Conservation (phyloP, 2,888 invertebrate genomes). For the Sarcophaga caerulescens region DNA sequence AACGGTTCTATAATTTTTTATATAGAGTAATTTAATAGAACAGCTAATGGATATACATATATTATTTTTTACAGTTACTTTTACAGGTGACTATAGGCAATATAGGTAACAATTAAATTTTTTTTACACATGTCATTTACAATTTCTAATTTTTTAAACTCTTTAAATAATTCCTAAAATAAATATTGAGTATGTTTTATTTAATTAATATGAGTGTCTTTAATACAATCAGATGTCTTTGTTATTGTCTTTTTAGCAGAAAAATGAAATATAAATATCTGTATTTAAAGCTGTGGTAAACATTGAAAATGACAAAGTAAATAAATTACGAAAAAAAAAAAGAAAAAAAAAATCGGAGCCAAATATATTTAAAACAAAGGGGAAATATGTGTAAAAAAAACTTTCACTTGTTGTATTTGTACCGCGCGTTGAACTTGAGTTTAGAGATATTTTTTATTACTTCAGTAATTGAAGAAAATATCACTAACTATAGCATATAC, state of each 20-base stretch:
- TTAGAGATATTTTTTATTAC: conserved; percentile 50
- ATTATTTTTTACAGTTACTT: no score
- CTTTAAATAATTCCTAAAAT: neutral
- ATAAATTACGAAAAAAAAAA: neutral
- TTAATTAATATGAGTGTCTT: neutral
- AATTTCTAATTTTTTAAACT: neutral
- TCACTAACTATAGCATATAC: neutral
- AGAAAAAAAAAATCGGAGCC: neutral
- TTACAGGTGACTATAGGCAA: no score
- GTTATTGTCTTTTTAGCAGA: neutral
- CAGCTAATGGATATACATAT: no score
- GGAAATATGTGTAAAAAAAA: conserved; percentile 15
- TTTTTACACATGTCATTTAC: no score
- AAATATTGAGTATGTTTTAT: neutral
- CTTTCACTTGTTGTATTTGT: conserved; percentile 49
- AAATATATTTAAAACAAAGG: neutral
- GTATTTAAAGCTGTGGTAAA: neutral
- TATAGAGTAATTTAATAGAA: no score
- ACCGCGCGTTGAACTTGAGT: conserved; percentile 57
- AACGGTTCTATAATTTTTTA: no score
- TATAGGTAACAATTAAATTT: no score
- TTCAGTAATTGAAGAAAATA: conserved; percentile 36
- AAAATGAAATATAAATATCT: neutral
- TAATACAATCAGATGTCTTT: neutral
- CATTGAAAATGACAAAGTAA: neutral